These are phyloP conservation scores for Myathropa florea DNA, from an alignment of 2,888 invertebrate genomes.

Conservation along the genomic window DNA sequence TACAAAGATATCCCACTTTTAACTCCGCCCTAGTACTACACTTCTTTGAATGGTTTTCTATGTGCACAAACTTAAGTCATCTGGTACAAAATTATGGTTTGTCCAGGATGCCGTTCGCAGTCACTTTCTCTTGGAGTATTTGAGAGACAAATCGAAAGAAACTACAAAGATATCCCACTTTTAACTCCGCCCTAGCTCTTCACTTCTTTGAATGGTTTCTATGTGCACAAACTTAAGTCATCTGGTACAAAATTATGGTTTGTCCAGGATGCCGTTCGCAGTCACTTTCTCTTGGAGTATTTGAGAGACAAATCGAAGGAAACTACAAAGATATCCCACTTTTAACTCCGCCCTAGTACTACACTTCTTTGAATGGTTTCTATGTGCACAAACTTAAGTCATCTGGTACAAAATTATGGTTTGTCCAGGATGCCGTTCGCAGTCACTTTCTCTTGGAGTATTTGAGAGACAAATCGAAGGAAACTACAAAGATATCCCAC, in stretches of 20 bases:
- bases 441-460: background rate
- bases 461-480: background rate
- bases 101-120: background rate
- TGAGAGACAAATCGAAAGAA: background rate
- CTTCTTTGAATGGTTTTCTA: too few species aligned
- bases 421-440: background rate
- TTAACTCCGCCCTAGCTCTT: background rate
- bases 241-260: background rate
- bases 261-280: background rate
- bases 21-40: background rate
- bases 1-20: background rate
- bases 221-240: background rate
- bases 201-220: background rate
- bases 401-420: background rate
- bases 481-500: background rate
- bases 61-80: background rate
- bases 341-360: background rate
- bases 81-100: background rate
- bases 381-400: constrained; percentile 20
- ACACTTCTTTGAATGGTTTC: background rate
- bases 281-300: background rate
- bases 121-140: background rate
- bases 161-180: background rate
- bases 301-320: background rate
- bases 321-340: background rate